Conservation (phyloP, 2,797 vertebrate genomes). For the Sylvia borin region DNA sequence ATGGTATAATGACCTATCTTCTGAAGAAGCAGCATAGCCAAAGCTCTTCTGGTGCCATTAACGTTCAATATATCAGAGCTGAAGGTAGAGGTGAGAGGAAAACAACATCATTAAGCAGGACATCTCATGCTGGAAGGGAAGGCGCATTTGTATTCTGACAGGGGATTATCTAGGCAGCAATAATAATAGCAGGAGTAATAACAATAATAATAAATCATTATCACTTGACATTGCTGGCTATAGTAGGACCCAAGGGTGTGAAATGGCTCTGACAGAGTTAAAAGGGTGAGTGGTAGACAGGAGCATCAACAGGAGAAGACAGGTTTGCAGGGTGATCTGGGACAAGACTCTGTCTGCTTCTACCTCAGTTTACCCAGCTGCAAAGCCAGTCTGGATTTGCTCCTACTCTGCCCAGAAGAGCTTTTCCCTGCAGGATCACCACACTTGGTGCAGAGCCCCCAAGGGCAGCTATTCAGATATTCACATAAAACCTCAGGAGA, state of each 20-base stretch:
- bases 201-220: conserved; percentile 55
- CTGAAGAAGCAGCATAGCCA: not conserved
- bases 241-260: not conserved
- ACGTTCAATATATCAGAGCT: not conserved
- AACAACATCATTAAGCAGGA: conserved; percentile 57
- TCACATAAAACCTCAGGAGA: not conserved
- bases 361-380: not conserved
- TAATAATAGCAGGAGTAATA: conserved; percentile 42
- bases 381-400: not conserved
- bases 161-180: conserved; percentile 42
- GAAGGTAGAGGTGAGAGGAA: conserved; percentile 18
- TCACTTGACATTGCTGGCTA: conserved; percentile 4
- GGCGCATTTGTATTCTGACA: conserved; percentile 39
- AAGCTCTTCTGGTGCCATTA: conserved; percentile 39
- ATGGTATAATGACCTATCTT: conserved; percentile 31
- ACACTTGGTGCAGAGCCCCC: rapidly evolving
- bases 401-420: not conserved
- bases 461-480: not conserved
- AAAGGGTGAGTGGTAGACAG: not conserved
- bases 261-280: not conserved
- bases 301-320: not conserved
- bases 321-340: not conserved
- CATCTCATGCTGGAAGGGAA: not conserved
- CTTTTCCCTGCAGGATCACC: not conserved
- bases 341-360: not conserved